These are phyloP conservation scores for Agrochola circellaris DNA, from an alignment of 2,888 invertebrate species.

Conservation along the genomic window DNA sequence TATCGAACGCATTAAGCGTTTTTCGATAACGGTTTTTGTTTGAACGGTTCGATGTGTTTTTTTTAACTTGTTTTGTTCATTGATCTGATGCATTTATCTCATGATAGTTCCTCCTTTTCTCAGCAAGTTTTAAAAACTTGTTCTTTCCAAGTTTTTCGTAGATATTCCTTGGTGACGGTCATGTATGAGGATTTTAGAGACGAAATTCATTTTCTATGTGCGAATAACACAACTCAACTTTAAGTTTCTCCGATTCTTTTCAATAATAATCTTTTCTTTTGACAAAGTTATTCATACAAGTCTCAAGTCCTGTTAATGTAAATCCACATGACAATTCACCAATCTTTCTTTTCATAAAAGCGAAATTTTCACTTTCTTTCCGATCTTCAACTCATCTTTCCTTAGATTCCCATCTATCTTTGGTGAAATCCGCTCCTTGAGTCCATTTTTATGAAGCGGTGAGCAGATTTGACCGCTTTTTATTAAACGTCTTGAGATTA, in stretches of 20 bases:
- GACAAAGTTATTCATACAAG: not conserved
- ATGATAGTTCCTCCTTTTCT: slow-evolving; percentile 38
- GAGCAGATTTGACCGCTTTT: not conserved
- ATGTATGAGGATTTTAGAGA: slow-evolving; percentile 27
- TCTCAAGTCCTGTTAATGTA: slow-evolving; percentile 1
- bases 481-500: not conserved
- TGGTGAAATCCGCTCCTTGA: slow-evolving; percentile 37
- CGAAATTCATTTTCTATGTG: not conserved
- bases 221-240: not conserved
- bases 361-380: not conserved
- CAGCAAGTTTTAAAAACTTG: not conserved
- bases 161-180: slow-evolving; percentile 5
- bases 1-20: slow-evolving; percentile 41
- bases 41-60: slow-evolving; percentile 47
- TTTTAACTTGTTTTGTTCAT: slow-evolving; percentile 24
- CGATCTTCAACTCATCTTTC: slow-evolving; percentile 1
- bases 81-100: slow-evolving; percentile 62
- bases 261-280: not conserved
- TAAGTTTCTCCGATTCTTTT: not conserved
- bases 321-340: slow-evolving; percentile 48
- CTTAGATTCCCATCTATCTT: slow-evolving; percentile 25
- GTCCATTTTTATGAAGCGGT: slow-evolving; percentile 30
- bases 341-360: not conserved
- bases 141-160: not conserved
- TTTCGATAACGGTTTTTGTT: slow-evolving; percentile 13